Base-by-base conservation (phyloP, 2,797 vertebrate genomes). In the Protosalanx chinensis region DNA sequence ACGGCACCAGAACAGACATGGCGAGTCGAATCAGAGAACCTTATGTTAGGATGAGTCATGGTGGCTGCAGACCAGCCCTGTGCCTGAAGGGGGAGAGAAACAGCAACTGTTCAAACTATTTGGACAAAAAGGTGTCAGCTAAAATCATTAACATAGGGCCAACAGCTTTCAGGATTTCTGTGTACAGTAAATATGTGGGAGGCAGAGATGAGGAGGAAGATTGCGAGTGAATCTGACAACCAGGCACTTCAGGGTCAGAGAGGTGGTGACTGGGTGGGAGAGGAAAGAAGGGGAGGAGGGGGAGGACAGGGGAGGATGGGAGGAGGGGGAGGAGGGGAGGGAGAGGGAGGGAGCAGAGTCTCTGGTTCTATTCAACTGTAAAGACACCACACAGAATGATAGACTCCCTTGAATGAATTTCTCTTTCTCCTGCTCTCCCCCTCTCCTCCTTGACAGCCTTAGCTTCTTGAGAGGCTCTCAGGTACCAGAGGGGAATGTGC, bases 361-460 rank as follows among this genome's bases (percentile, higher is more conserved):
- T 94, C 92, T 93, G 90, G 92, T 93, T 94, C 95, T 89, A 95
- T 96, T 95, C 94, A 97, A 90, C 85, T 86, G 92, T 94, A 94
- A 96, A 97, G 95, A 96, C 95, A 96, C 93, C 92, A 93, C 93
- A 93, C 93, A 95, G 94, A 96, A 96, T 97, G 95, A 97, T 96
- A 96, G 96, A 97, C 95, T 97, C 94, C 93, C 95, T 91, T 86
- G 92, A 93, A 96, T 95, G 96, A 95, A 96, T 93, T 94, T 93
- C 3, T n/a, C 51, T n/a, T n/a, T n/a, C 12, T 53, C 51, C 51
- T 3, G 2, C 18, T 53, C 51, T 53, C 51, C 51, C 5, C 51
- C 51, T 53, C 1, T 18, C 51, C 78, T 85, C 90, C 82, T 84
- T 27, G 23, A 27, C 23, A 27, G 23, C 23, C 23, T 27, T 27